These are phyloP conservation scores for Dreissena polymorpha DNA, from an alignment of 1,140 invertebrate species.

Conservation along the genomic window DNA sequence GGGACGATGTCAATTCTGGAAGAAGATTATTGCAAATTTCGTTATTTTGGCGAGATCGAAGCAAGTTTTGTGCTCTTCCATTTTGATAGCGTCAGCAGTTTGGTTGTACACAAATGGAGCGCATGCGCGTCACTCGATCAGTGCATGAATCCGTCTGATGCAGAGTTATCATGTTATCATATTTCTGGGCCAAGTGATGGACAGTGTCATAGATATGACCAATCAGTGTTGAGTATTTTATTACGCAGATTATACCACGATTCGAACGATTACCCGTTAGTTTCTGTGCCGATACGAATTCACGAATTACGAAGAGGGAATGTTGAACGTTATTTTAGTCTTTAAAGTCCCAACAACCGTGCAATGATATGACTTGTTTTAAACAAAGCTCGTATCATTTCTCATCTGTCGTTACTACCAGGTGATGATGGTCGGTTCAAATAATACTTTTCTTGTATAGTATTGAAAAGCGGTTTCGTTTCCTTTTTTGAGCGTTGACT, in stretches of 20 bases:
- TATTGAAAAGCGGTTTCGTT: too few relatives aligned
- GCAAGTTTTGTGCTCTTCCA: conserved; percentile 45
- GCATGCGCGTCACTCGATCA: conserved; percentile 30
- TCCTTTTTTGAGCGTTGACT: too few relatives aligned
- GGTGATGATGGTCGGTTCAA: too few relatives aligned
- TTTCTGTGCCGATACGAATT: conserved; percentile 29
- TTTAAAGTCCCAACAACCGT: too few relatives aligned
- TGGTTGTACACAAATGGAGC: conserved; percentile 23
- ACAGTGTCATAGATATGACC: conserved; percentile 49
- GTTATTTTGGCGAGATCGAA: conserved; percentile 47
- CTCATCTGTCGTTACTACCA: too few relatives aligned
- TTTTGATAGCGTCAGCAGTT: conserved; percentile 31
- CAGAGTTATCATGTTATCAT: conserved; percentile 22
- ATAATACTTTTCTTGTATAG: too few relatives aligned
- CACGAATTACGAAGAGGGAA: conserved; percentile 34
- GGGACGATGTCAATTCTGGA: conserved; percentile 33
- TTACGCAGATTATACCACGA: conserved; percentile 44
- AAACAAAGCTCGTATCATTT: too few relatives aligned
- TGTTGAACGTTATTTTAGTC: conserved; percentile 16
- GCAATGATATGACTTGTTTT: too few relatives aligned
- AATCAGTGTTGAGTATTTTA: conserved; percentile 42
- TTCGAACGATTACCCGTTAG: conserved; percentile 46
- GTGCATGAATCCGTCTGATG: conserved; percentile 30
- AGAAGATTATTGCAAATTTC: conserved; percentile 49
- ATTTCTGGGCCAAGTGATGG: conserved; percentile 8